Percentiles rank a stretch among this genome's conserved stretches.
Evolutionary conservation across 2,888 invertebrate genomes (phyloP).

Genomic region (Timema podura): DNA sequence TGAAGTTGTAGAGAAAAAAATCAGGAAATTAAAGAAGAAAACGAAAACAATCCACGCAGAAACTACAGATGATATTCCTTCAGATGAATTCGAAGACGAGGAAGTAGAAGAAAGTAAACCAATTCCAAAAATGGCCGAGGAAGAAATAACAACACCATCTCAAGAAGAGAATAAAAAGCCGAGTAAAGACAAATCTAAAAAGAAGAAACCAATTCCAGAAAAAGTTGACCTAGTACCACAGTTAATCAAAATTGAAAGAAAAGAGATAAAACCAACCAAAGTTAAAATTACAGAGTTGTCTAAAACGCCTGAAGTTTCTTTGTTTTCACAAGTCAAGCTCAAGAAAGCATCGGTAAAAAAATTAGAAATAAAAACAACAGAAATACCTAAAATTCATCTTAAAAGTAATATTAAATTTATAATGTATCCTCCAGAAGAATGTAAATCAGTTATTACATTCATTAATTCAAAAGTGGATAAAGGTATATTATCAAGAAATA

Average conservation of each 20-base stretch:
- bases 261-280: constrained; percentile 57
- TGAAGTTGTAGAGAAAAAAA: too few relatives aligned
- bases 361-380: constrained; percentile 41
- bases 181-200: constrained; percentile 31
- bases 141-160: too few relatives aligned
- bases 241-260: constrained; percentile 57
- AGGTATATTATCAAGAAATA: constrained; percentile 38
- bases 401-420: constrained; percentile 64
- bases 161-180: too few relatives aligned
- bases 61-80: too few relatives aligned
- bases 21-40: too few relatives aligned
- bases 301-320: constrained; percentile 50
- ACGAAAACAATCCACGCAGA: too few relatives aligned
- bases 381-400: constrained; percentile 62
- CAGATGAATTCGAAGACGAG: too few relatives aligned
- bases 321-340: constrained; percentile 63
- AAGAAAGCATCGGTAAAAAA: constrained; percentile 55
- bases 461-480: constrained; percentile 37
- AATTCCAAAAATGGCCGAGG: too few relatives aligned
- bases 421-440: constrained; percentile 45
- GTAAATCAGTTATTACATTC: constrained; percentile 41
- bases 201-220: constrained; percentile 19
- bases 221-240: constrained; percentile 30
- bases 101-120: too few relatives aligned
- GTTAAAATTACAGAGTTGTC: constrained; percentile 55